These are phyloP conservation scores for Denticeps clupeoides DNA, from an alignment of 2,797 vertebrate genomes.

Conservation along the genomic window DNA sequence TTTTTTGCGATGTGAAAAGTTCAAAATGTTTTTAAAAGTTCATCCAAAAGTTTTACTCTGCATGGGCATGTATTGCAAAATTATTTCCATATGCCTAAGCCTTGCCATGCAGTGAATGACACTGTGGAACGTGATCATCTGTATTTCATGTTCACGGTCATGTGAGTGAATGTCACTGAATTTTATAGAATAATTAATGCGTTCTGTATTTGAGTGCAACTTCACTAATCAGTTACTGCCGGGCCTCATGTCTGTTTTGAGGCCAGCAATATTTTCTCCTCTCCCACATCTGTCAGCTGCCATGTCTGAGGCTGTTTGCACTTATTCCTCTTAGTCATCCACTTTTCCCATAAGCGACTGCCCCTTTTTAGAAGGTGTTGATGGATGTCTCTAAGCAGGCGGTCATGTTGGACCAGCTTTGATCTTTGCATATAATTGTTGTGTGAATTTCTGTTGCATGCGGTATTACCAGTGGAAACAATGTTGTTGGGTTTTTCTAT, in stretches of 20 bases:
- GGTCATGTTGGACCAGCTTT: not conserved
- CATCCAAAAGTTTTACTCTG: too few species aligned
- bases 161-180: too few species aligned
- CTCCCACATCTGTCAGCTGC: not conserved
- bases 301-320: not conserved
- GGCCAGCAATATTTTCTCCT: not conserved
- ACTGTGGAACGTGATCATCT: too few species aligned
- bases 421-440: not conserved
- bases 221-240: not conserved
- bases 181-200: too few species aligned
- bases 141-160: too few species aligned
- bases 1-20: too few species aligned
- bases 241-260: too few species aligned
- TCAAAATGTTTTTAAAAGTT: too few species aligned
- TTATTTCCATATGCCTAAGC: too few species aligned
- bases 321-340: slow-evolving; percentile 1
- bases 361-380: slow-evolving; percentile 7
- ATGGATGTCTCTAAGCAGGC: slow-evolving; percentile 9
- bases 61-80: too few species aligned
- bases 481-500: slow-evolving; percentile 2
- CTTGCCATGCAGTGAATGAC: too few species aligned
- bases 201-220: too few species aligned
- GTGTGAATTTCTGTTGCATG: not conserved
- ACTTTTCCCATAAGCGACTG: slow-evolving; percentile 12
- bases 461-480: not conserved